Evolutionary conservation across 2,888 invertebrate species (phyloP), one percentile per base, ranked within the genome.

Genomic region (Torymus aiolomorphi): DNA sequence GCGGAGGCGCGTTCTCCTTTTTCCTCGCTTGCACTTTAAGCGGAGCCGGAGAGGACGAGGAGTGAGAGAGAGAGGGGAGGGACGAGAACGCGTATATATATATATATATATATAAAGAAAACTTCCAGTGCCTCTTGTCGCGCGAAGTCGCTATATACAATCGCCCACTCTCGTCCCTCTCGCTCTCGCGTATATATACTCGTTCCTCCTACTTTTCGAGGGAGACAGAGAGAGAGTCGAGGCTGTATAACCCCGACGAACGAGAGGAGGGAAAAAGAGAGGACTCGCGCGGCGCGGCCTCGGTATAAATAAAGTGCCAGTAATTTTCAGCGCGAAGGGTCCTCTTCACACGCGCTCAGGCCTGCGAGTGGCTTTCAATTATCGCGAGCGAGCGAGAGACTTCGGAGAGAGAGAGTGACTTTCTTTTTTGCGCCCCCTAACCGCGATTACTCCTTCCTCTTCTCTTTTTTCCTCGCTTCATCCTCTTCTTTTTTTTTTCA

Each of bases 271-370:
- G 54, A 66, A 75, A 73, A 69, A 54, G 52, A 57, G 67, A 20
- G 65, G 42, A 42, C 42, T 42, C 42, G 62, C 65, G 51, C 56
- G 51, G 69, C 78, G 76, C 75, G 59, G 65, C 76, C 78, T 70
- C 74, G 76, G 81, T 82, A 82, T 82, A 81, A 81, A 81, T 81
- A 82, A 80, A 80, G 82, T 77, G 77, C 80, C 77, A 67, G 77
- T 80, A 82, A 80, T 80, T 82, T 82, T 77, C 71, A 82, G 62
- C 69, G 80, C 79, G 80, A 80, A 82, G 82, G 78, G 76, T 80
- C 77, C 80, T 76, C 77, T 76, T 63, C 62, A 63, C 75, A 72
- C 66, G 62, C 67, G 14, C 56, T 20, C 20, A 51, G 62, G 73
- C 52, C 42, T 51, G 49, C 51, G 81, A 75, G 75, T 76, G 76